These are phyloP conservation scores for Gerris lacustris DNA, from an alignment of 2,888 invertebrate genomes.

Conservation along the genomic window DNA sequence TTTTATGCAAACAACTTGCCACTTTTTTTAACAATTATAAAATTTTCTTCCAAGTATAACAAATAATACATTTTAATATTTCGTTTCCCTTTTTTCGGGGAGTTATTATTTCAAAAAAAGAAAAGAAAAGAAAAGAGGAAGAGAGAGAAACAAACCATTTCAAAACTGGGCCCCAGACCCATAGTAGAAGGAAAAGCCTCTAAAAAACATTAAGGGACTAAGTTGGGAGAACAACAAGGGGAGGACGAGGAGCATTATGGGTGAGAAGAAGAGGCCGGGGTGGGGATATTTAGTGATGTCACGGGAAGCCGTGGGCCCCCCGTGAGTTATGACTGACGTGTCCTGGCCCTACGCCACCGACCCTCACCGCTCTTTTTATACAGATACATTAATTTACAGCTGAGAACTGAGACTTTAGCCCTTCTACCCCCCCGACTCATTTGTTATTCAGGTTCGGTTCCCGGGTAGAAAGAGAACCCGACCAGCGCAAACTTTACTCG, in stretches of 20 bases:
- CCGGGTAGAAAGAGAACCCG: neutral
- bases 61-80: conserved; percentile 8
- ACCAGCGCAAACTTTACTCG: conserved; percentile 1
- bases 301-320: neutral
- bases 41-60: neutral
- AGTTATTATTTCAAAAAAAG: neutral
- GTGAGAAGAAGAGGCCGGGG: neutral
- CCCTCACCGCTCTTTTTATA: conserved; percentile 3
- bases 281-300: conserved; percentile 2
- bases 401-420: neutral
- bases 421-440: neutral
- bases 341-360: conserved; percentile 3
- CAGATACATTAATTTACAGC: conserved; percentile 5
- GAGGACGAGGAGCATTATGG: neutral
- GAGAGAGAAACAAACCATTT: neutral
- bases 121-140: neutral
- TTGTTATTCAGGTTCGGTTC: conserved; percentile 5
- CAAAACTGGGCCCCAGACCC: neutral
- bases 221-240: neutral
- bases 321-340: conserved; percentile 3
- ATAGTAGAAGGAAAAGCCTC: neutral
- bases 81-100: conserved; percentile 2
- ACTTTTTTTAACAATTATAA: neutral
- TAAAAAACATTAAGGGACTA: conserved; percentile 5
- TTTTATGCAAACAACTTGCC: neutral